Evolutionary conservation across 2,113 vertebrate genomes (phyloP).

Genomic region (Carassius auratus): DNA sequence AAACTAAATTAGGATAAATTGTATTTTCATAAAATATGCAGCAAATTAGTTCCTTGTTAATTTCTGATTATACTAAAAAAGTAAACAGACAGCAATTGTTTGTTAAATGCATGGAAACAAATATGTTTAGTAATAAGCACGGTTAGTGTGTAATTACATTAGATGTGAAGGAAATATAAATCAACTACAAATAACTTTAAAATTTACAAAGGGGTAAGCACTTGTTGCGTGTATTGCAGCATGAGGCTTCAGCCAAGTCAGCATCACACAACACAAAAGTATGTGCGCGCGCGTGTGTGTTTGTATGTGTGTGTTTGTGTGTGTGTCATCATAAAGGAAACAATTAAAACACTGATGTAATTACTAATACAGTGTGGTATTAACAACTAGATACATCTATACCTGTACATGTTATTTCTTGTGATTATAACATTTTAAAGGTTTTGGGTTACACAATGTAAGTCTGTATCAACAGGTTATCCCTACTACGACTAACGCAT

Average conservation of each 20-base stretch:
- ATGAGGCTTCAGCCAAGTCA: background rate
- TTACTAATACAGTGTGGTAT: background rate
- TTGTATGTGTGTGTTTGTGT: no score
- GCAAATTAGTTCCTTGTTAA: background rate
- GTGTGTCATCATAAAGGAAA: background rate
- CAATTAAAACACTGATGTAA: background rate
- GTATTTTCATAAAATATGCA: background rate
- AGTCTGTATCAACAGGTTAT: constrained; percentile 1
- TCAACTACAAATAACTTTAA: background rate
- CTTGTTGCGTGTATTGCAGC: constrained; percentile 21
- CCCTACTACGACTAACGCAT: background rate
- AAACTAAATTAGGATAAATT: no score
- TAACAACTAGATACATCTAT: background rate
- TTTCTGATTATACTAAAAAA: background rate
- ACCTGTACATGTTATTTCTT: background rate
- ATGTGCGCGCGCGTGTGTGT: no score
- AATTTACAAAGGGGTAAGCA: background rate
- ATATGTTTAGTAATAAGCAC: background rate
- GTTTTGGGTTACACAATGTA: no score
- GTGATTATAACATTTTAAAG: background rate
- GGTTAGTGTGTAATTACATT: background rate
- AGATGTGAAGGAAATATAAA: background rate
- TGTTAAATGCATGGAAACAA: background rate
- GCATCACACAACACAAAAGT: background rate
- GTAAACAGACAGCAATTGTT: background rate